Evolutionary conservation across 2,113 vertebrate species (phyloP), one percentile per base, ranked within the genome.

Genomic region (Campylomormyrus tamandua): DNA sequence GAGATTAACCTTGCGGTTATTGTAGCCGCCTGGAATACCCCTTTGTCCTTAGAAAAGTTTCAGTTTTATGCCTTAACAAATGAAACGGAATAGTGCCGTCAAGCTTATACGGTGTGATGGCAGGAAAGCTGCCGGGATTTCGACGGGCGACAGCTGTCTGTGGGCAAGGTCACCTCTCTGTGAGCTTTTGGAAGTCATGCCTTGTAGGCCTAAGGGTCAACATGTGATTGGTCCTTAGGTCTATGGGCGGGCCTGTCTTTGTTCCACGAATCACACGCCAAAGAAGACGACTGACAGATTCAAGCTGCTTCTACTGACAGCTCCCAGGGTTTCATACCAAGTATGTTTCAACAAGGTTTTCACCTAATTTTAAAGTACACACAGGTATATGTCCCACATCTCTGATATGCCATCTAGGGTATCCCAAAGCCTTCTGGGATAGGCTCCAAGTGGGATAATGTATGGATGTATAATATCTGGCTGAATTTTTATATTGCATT

Each of bases 21-120:
- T 80, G 74, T 80, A 17, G 74, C 74, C 6, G 35, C 74, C 35
- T 17, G 74, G 35, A 35, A 39, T 19, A 80, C 35, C 11, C 74
- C 74, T 80, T 80, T 80, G 74, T 80, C 74, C 74, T 80, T 42
- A 80, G 74, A 80, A 80, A 80, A 39, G 74, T 80, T 80, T 80
- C 74, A 80, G 35, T 80, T 80, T 80, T 80, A 80, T 15, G 17
- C 74, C 74, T 80, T 80, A 80, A 42, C 35, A 42, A 80, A 35
- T 80, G 74, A 80, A 35, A 42, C 0, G 2, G 74, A 80, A 42
- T 42, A 42, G 11, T 80, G 31, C 6, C 35, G 11, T 17, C 19
- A 35, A 39, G 74, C 74, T 80, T 42, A 6, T 19, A 42, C 4
- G 74, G 74, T 8, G 35, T 8, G 35, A 80, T 15, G 35, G 35